These are phyloP conservation scores for Hiodon tergisus DNA, from an alignment of 2,113 vertebrate genomes.

Conservation along the genomic window DNA sequence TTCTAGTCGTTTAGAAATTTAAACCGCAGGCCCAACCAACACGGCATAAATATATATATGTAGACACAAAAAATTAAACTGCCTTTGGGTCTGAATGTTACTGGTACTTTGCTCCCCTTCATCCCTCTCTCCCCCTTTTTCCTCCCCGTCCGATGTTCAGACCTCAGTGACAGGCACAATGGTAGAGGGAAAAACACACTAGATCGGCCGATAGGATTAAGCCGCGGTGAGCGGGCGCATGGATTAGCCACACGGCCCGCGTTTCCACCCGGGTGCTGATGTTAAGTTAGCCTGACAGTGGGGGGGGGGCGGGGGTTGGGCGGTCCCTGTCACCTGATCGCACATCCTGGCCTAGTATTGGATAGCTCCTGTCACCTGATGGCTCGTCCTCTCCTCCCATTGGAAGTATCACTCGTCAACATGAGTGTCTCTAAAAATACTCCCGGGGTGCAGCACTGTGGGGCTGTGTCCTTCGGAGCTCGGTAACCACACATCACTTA, in stretches of 20 bases:
- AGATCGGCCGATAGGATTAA: neutral
- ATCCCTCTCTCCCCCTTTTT: too few relatives aligned
- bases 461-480: too few relatives aligned
- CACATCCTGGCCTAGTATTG: slow-evolving; percentile 6
- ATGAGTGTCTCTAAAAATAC: slow-evolving; percentile 21
- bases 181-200: neutral
- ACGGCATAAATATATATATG: too few relatives aligned
- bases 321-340: slow-evolving; percentile 17
- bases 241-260: slow-evolving; percentile 29
- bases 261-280: neutral
- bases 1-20: too few relatives aligned
- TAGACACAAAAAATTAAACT: too few relatives aligned
- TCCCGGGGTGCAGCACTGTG: neutral
- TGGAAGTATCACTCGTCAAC: too few relatives aligned
- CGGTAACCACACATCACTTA: too few relatives aligned
- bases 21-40: too few relatives aligned
- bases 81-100: too few relatives aligned
- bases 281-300: slow-evolving; percentile 15
- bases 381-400: neutral
- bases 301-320: neutral
- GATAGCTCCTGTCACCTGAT: neutral
- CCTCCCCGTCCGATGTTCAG: too few relatives aligned
- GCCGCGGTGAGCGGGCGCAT: neutral
- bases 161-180: neutral
- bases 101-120: too few relatives aligned